These are phyloP conservation scores for Iselma pallidipennis DNA, from an alignment of 2,888 invertebrate genomes.

Conservation along the genomic window DNA sequence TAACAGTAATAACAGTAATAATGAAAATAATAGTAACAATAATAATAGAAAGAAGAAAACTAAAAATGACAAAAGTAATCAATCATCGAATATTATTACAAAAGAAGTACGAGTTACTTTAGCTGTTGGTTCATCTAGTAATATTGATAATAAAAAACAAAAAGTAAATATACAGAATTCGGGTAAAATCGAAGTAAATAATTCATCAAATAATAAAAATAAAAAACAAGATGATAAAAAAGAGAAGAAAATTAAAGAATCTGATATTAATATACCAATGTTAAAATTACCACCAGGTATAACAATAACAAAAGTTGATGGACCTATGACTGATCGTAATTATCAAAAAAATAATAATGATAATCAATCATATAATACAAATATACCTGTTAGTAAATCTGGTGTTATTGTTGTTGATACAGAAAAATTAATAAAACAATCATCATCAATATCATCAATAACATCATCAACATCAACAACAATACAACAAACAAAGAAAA, in stretches of 20 bases:
- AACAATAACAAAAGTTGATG: conserved; percentile 58
- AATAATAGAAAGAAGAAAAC: conserved; percentile 33
- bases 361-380: conserved; percentile 32
- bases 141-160: conserved; percentile 6
- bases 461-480: conserved; percentile 17
- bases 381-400: conserved; percentile 53
- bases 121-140: conserved; percentile 33
- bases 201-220: conserved; percentile 18
- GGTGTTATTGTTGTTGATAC: conserved; percentile 67
- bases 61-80: conserved; percentile 24
- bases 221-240: conserved; percentile 24
- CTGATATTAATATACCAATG: conserved; percentile 48
- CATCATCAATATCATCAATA: conserved; percentile 11
- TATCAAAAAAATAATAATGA: conserved; percentile 36
- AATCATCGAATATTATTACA: conserved; percentile 29
- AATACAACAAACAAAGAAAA: conserved; percentile 48
- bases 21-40: conserved; percentile 17
- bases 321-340: conserved; percentile 50
- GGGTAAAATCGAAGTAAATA: conserved; percentile 18
- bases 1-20: conserved; percentile 25
- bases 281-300: conserved; percentile 53
- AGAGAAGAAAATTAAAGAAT: conserved; percentile 31
- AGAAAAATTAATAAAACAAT: conserved; percentile 57
- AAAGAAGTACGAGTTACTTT: conserved; percentile 49
- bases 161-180: not conserved